Base-by-base conservation (phyloP, 2,888 invertebrate species). In the Nebria brevicollis region DNA sequence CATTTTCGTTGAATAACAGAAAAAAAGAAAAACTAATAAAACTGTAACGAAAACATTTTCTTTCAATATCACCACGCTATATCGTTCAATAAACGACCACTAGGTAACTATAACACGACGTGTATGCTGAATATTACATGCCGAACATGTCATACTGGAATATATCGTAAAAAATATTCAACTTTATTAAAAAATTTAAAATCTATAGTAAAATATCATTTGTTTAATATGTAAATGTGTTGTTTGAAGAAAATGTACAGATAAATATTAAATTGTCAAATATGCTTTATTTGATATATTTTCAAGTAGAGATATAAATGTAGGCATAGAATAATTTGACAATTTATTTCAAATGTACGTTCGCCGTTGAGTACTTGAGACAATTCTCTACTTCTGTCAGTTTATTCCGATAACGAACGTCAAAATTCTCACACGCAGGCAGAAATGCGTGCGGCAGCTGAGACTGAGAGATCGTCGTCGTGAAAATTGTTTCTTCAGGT, bases 401-500 rank as follows among this genome's bases (percentile, higher is more conserved):
- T 54, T 34, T 34, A 34, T 34, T 54, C 7, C 54, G 54, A 54
- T 54, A 54, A 54, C 54, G 54, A 54, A 13, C 54, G 54, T 54
- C 54, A 54, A 54, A 54, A 54, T 54, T 54, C 11, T 54, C 54
- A 13, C 54, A 13, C 54, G 54, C 54, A 13, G 8, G 2, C 54
- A 13, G 1, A 54, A 54, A 54, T 54, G 54, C 54, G 54, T 54
- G 8, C 13, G 54, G 54, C 54, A 54, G 54, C 11, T 34, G 34
- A 34, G 34, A 34, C 34, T 34, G 34, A 34, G 34, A 34, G 34
- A 34, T 34, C 26, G 68, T 7, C 25, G 25, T 68, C 15, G 78
- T 73, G 78, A 74, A 78, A 78, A 78, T 78, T 78, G 78, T 78
- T 78, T 78, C 66, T 78, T 78, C 73, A 73, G 73, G 77, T 77